A percentile compares a stretch with the other conserved stretches of the same genome.
phyloP scores from a whole-genome alignment of 2,888 invertebrate species.

The Uropetala carovei region DNA sequence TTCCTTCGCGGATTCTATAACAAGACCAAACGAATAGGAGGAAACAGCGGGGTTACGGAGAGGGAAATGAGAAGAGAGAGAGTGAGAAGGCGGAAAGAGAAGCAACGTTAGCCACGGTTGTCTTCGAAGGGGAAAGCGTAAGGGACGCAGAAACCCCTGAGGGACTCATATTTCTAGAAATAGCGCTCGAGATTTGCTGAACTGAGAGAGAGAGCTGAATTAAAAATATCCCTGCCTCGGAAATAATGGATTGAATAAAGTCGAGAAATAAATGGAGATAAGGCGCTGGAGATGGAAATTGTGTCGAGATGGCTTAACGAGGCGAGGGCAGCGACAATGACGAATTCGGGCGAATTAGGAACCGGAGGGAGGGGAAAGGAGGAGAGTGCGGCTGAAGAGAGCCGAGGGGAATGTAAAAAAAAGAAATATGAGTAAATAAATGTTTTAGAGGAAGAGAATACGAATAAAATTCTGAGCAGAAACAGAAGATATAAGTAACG shows the following conservation, averaged over 20 bases:
- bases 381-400: no score
- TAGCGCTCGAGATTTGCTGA: conserved; percentile 3
- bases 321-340: not conserved
- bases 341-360: not conserved
- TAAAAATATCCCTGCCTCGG: not conserved
- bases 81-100: not conserved
- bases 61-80: not conserved
- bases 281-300: not conserved
- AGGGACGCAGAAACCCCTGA: not conserved
- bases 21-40: no score
- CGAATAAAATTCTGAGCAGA: no score
- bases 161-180: not conserved
- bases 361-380: not conserved
- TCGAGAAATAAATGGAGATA: not conserved
- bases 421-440: no score
- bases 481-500: no score
- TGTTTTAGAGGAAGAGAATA: no score
- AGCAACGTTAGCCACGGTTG: not conserved
- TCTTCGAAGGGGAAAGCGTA: not conserved
- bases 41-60: no score
- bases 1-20: no score
- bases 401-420: no score
- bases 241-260: conserved; percentile 25
- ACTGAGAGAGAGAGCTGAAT: not conserved
- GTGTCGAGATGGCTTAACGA: not conserved